Base-by-base conservation (phyloP, 2,113 vertebrate genomes). In the Barbus barbus region DNA sequence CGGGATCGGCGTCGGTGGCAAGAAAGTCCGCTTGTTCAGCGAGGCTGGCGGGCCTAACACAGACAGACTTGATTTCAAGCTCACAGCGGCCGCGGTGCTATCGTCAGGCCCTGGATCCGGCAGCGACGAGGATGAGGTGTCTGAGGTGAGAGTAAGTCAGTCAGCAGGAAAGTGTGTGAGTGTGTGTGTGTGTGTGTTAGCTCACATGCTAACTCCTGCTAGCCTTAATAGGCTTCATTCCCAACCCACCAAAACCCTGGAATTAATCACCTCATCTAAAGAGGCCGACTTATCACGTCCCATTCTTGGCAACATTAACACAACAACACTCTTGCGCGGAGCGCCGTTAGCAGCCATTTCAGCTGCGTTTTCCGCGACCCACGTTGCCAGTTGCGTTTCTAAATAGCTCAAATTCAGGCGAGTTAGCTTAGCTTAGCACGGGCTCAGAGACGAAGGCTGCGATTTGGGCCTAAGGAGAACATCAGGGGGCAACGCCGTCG, bases 41-140 rank as follows among this genome's bases (percentile, higher is more conserved):
- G 96, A 96, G 91, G 92, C 96, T 87, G 95, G 95, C 85, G 95
- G 96, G 93, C 95, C 96, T 92, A 93, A 89, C 81, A 92, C 94
- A 93, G 96, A 93, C 81, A 94, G 95, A 94, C 94, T 97, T 93
- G 96, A 96, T 93, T 96, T 96, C 91, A 96, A 97, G 94, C 94
- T 98, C 91, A 97, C 97, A 89, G 96, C 96, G 78, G 97, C 96
- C 61, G 96, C 96, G 90, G 94, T 97, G 90, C 95, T 97, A 87
- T 97, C 96, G 83, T 97, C 96, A 82, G 96, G 96, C 92, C 95
- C 95, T 65, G 96, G 95, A 90, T 97, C 96, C 88, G 96, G 96
- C 90, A 98, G 97, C 94, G 97, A 98, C 94, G 97, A 98, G 92
- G 97, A 98, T 94, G 97, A 98, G 93, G 97, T 98, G 92, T 97